Base-by-base conservation (phyloP, 2,888 invertebrate genomes). In the Latrodectus hesperus region DNA sequence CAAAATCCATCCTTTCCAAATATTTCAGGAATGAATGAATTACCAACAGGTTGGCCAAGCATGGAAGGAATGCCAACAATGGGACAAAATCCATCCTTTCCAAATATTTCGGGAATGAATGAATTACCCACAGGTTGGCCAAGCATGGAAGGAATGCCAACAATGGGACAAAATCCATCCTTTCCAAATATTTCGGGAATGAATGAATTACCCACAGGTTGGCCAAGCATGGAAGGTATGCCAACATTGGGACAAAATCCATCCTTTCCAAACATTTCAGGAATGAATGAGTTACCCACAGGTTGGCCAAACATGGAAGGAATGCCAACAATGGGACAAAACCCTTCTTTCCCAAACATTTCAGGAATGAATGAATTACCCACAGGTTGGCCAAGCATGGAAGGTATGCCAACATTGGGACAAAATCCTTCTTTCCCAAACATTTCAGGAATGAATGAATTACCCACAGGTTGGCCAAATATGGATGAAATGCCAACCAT, bases 121-220 rank as follows among this genome's bases (percentile, higher is more conserved):
- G 55, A 55, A 14, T 14, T 55, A 6, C 16, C 16, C 5, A 55
- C 55, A 22, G 49, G 60, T 16, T 60, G 55, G 64, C 75, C 75
- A 14, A 64, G 26, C 11, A 75, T 75, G 49, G 68, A 22, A 22
- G 22, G 22, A 22, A 22, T 22, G 22, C 74, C 74, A 75, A 72
- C 17, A 9, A 11, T 49, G n/a, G n/a, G n/a, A n/a, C 10, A 12
- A 26, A 51, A n/a, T 9, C 72, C 72, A 8, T 53, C 67, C 8
- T 68, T 78, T 51, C 68, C 78, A 60, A 80, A 73, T 51, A 80
- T 72, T 22, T 65, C 76, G 38, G 65, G 65, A n/a, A 65, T 65
- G 49, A 22, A 17, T 9, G 53, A 51, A 17, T 9, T 73, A 53
- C 38, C 73, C 11, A 6, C 68, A 12, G n/a, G 51, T 53, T 22